These are phyloP conservation scores for Halocaridina rubra DNA, from an alignment of 2,888 invertebrate species.

Conservation along the genomic window DNA sequence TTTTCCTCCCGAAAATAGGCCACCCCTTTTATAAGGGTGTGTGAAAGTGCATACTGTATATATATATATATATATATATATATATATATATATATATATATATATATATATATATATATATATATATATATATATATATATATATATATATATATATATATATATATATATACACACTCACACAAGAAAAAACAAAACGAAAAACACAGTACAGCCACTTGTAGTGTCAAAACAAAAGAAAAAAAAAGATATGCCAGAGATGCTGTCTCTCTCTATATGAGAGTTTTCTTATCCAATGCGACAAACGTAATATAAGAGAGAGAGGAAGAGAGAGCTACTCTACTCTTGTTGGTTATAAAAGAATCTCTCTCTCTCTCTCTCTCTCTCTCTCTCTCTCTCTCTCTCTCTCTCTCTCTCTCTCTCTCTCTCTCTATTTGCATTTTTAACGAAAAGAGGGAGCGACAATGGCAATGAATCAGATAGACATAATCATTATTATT, in stretches of 20 bases:
- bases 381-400: background rate
- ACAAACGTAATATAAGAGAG: too few relatives aligned
- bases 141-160: background rate
- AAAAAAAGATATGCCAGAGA: background rate
- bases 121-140: background rate
- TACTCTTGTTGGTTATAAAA: too few relatives aligned
- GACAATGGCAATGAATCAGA: too few relatives aligned
- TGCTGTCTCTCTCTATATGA: background rate
- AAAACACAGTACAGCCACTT: background rate
- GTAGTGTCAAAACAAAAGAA: background rate
- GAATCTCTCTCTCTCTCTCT: background rate
- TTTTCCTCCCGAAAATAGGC: too few relatives aligned
- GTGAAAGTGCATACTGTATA: background rate
- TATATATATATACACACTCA: background rate
- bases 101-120: constrained; percentile 11
- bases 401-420: background rate
- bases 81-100: background rate
- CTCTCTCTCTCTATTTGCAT: background rate
- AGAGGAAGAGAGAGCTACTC: too few relatives aligned
- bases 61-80: background rate
- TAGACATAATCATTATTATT: too few relatives aligned
- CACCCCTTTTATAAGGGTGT: too few relatives aligned
- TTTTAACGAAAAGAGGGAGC: too few relatives aligned
- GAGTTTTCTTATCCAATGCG: too few relatives aligned
- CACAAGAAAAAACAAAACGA: background rate